Evolutionary conservation across 2,113 vertebrate genomes (phyloP).

Genomic region (Vulpes ferrilata): DNA sequence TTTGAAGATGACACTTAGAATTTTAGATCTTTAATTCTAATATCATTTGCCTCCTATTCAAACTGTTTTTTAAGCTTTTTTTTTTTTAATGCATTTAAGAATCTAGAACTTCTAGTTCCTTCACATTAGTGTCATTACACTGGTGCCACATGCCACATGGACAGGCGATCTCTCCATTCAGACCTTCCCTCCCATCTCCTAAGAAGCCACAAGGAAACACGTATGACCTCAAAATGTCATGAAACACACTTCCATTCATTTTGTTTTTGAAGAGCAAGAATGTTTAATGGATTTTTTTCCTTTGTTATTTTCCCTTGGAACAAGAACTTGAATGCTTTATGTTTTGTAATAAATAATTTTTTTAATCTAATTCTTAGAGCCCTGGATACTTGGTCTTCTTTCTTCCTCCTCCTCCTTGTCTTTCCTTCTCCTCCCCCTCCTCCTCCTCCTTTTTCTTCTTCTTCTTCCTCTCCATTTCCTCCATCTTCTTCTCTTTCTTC

Average conservation of each 20-base stretch:
- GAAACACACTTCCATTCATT: neutral
- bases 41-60: neutral
- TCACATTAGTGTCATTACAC: neutral
- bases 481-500: fast-evolving
- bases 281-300: neutral
- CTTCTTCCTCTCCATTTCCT: neutral
- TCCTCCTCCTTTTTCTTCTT: neutral
- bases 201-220: neutral
- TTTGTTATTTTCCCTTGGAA: neutral
- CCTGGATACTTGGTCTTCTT: neutral
- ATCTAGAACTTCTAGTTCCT: neutral
- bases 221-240: slow-evolving; percentile 58
- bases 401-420: neutral
- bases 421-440: fast-evolving
- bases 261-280: neutral
- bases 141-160: fast-evolving
- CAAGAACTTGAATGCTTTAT: neutral
- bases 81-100: neutral
- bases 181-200: neutral
- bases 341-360: slow-evolving; percentile 5
- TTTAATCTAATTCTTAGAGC: neutral
- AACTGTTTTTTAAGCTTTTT: neutral
- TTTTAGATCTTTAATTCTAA: neutral
- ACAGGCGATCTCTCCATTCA: neutral
- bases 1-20: neutral